A percentile compares a stretch with the other conserved stretches of the same genome.
phyloP scores from a whole-genome alignment of 2,888 invertebrate species.

The Pseudococcus jackbeardsleyi region DNA sequence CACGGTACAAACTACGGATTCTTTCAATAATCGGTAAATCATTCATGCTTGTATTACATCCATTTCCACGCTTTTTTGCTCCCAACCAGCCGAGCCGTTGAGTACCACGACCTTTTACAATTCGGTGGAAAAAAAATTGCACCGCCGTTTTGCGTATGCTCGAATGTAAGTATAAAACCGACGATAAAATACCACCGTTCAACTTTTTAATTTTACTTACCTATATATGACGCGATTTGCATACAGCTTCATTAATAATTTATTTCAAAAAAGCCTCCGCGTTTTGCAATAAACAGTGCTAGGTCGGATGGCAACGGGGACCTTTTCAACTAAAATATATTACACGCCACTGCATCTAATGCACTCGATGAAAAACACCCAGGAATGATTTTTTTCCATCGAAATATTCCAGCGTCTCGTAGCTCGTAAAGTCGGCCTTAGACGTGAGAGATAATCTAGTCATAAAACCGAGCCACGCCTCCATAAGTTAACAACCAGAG shows the following conservation, averaged over 20 bases:
- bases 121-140: neutral
- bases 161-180: neutral
- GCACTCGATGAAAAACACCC: neutral
- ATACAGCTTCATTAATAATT: slow-evolving; percentile 23
- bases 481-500: neutral
- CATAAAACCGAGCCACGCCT: neutral
- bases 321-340: neutral
- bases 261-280: slow-evolving; percentile 2
- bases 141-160: neutral
- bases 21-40: neutral
- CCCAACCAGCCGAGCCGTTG: neutral
- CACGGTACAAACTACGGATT: neutral
- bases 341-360: neutral
- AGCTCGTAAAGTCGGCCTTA: neutral
- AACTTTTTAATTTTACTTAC: neutral
- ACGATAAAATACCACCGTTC: neutral
- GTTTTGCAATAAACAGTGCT: neutral
- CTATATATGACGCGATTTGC: neutral
- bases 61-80: neutral
- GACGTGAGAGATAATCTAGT: neutral
- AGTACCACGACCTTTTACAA: neutral
- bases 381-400: neutral
- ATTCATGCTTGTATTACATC: neutral
- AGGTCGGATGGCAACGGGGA: neutral
- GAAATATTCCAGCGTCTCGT: neutral